These are phyloP conservation scores for Ectemnius continuus DNA, from an alignment of 2,888 invertebrate genomes.

Conservation along the genomic window DNA sequence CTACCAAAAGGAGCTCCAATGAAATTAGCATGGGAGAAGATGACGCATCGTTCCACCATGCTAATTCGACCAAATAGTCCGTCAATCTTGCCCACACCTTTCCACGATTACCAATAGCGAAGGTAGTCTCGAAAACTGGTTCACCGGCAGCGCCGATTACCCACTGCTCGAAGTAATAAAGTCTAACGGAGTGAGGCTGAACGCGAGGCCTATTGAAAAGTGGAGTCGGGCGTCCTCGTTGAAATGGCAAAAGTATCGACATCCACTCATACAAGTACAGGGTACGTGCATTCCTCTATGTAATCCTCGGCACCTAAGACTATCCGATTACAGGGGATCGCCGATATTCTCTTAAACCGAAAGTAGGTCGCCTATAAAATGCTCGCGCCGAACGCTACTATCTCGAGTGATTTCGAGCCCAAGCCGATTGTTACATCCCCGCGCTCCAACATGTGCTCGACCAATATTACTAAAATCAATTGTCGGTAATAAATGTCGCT, in stretches of 20 bases:
- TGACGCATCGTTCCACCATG: constrained; percentile 40
- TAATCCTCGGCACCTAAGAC: constrained; percentile 26
- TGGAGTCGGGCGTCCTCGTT: constrained; percentile 33
- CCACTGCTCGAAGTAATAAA: not conserved
- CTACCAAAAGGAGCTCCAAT: not conserved
- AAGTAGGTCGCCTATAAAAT: constrained; percentile 43
- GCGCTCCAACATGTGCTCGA: not conserved
- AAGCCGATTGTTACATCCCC: constrained; percentile 42
- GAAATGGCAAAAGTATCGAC: constrained; percentile 17
- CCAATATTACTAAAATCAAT: constrained; percentile 43
- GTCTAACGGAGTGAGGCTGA: constrained; percentile 23
- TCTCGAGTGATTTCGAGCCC: constrained; percentile 10
- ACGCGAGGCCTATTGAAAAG: constrained; percentile 3
- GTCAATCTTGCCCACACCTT: too few relatives aligned
- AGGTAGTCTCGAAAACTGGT: too few relatives aligned
- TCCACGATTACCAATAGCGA: too few relatives aligned
- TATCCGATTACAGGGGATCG: constrained; percentile 37
- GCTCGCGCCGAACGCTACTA: not conserved
- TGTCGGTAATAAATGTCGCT: constrained; percentile 48
- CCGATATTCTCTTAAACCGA: constrained; percentile 38
- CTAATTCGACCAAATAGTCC: constrained; percentile 29
- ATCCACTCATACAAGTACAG: constrained; percentile 13
- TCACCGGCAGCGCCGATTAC: too few relatives aligned
- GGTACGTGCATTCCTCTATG: constrained; percentile 13
- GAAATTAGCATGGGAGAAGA: not conserved